Base-by-base conservation (phyloP, 2,888 invertebrate species). In the Limenitis camilla region DNA sequence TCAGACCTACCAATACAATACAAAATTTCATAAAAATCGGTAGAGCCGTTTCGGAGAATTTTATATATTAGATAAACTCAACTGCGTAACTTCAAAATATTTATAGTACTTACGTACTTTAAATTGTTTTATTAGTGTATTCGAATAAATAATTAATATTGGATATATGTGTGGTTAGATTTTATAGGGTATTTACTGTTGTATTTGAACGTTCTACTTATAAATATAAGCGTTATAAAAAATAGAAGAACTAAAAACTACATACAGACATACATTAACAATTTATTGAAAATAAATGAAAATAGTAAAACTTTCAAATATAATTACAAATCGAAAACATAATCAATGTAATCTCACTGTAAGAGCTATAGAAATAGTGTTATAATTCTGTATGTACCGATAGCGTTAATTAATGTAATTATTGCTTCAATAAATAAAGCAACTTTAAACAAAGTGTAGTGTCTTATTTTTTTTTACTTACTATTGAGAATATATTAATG, bases 351-450 rank as follows among this genome's bases (percentile, higher is more conserved):
- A 65, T 64, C 66, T 61, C 60, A 61, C 65, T 55, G 58, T 62
- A 56, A 64, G 61, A 57, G 38, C 43, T 40, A 58, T 58, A 58
- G 55, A 51, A 50, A 30, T 49, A 52, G 44, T 52, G 63, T 61
- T 64, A 45, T 51, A 64, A 61, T 59, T 62, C 64, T 65, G 61
- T 68, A 66, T 68, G 61, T 71, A 72, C 64, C 67, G 69, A 71
- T 71, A 62, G 60, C 68, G 73, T 71, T 69, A 68, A 63, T 60
- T 58, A 61, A 61, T 74, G 72, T 77, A 78, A 78, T 74, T 71
- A 78, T 70, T 74, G 80, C 80, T 81, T 81, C 74, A 74, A 68
- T 72, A 71, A 75, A 77, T 74, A 76, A 79, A 76, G 76, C 75
- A 75, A 78, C 59, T 72, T 76, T 74, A 74, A 71, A 72, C 69